These are phyloP conservation scores for Drosophila ohnishii DNA, from an alignment of 1,140 invertebrate species.

Conservation along the genomic window DNA sequence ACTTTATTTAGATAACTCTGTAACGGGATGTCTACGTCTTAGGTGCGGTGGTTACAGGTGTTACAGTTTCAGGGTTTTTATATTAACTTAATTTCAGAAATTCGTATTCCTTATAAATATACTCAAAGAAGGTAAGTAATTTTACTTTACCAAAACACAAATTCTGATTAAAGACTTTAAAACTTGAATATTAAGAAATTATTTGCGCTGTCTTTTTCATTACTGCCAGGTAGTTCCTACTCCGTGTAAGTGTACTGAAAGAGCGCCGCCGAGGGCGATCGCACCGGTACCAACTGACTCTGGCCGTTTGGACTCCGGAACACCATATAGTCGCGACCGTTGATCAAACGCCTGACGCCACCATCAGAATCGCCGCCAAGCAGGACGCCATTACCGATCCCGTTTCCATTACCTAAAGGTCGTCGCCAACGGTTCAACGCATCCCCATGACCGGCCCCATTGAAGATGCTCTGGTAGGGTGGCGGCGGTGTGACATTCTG, in stretches of 20 bases:
- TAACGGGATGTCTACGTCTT: constrained; percentile 29
- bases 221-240: constrained; percentile 25
- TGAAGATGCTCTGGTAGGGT: constrained; percentile 83
- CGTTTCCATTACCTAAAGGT: constrained; percentile 60
- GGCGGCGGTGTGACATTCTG: constrained; percentile 83
- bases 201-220: too few species aligned
- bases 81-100: too few species aligned
- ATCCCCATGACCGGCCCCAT: constrained; percentile 18
- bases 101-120: neutral
- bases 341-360: constrained; percentile 85
- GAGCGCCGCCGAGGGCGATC: constrained; percentile 88
- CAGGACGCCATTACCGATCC: constrained; percentile 33
- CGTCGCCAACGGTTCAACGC: constrained; percentile 79
- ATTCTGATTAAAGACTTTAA: too few species aligned
- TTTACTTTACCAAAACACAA: too few species aligned
- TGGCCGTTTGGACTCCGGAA: constrained; percentile 85
- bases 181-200: neutral
- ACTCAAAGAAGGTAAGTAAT: neutral
- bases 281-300: constrained; percentile 87
- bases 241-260: constrained; percentile 86
- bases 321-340: constrained; percentile 89
- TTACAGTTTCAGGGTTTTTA: neutral
- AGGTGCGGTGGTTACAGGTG: constrained; percentile 16
- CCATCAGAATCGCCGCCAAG: constrained; percentile 35
- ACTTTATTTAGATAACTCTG: constrained; percentile 18